Conservation (phyloP, 2,888 invertebrate species). For the Lordiphosa fenestrarum region DNA sequence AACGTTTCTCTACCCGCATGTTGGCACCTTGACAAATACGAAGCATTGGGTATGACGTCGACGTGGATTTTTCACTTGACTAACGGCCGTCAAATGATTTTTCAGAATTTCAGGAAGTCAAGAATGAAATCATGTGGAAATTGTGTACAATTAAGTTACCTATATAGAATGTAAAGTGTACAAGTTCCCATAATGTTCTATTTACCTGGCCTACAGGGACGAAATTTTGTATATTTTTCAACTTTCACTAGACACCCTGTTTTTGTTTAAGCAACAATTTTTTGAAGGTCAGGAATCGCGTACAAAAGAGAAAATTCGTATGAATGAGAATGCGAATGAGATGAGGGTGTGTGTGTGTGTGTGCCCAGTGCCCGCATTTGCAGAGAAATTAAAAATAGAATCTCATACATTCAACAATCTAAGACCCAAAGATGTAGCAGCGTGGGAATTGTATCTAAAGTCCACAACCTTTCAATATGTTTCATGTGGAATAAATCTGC, state of each 20-base stretch:
- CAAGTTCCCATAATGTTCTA: background rate
- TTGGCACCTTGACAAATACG: conserved; percentile 39
- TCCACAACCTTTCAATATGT: conserved; percentile 4
- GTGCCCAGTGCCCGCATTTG: conserved; percentile 38
- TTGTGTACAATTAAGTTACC: conserved; percentile 6
- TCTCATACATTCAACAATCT: conserved; percentile 11
- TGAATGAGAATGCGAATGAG: background rate
- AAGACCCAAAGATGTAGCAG: background rate
- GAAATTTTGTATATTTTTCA: conserved; percentile 9
- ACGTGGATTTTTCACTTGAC: conserved; percentile 13
- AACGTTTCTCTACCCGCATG: conserved; percentile 7
- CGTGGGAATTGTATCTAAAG: too few relatives aligned
- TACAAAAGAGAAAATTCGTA: conserved; percentile 11
- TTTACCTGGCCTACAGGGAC: conserved; percentile 5
- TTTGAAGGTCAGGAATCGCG: conserved; percentile 62
- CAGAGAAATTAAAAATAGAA: conserved; percentile 29
- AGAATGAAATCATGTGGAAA: conserved; percentile 24
- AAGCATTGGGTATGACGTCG: conserved; percentile 35
- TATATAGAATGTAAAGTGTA: background rate
- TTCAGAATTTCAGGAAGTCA: conserved; percentile 27
- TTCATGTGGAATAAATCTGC: conserved; percentile 48
- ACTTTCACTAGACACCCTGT: conserved; percentile 37
- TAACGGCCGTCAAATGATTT: conserved; percentile 9
- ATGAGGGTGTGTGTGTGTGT: conserved; percentile 38
- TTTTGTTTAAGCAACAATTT: conserved; percentile 13